These are phyloP conservation scores for Steatornis caripensis DNA, from an alignment of 2,113 vertebrate genomes.

Conservation along the genomic window DNA sequence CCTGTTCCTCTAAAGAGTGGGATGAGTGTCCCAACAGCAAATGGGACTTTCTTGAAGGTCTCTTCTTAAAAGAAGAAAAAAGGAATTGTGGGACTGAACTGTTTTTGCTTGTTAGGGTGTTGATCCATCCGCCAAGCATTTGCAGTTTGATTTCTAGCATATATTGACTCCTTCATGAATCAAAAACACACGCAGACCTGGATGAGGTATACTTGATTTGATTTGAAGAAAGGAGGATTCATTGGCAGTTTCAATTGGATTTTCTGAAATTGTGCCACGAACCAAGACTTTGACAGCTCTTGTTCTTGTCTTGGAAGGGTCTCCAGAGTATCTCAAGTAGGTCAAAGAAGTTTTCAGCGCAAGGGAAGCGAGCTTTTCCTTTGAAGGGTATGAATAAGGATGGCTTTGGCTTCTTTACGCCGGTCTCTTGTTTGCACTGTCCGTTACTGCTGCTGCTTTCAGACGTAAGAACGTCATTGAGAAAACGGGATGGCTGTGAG, in stretches of 20 bases:
- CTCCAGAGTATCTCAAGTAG: background rate
- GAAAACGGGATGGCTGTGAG: background rate
- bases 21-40: background rate
- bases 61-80: background rate
- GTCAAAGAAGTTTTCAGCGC: background rate
- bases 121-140: background rate
- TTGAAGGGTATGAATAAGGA: background rate
- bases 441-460: background rate
- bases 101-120: background rate
- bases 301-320: background rate
- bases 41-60: background rate
- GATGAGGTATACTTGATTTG: background rate
- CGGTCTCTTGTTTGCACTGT: accelerated
- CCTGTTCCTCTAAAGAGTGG: background rate
- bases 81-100: background rate
- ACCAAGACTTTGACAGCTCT: background rate
- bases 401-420: background rate
- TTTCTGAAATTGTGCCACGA: background rate
- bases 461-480: background rate
- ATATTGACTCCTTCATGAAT: background rate
- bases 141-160: background rate
- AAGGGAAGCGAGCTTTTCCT: background rate
- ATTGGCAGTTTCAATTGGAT: background rate
- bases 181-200: background rate
- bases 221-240: background rate